phyloP scores from a whole-genome alignment of 2,797 vertebrate genomes.

The Gephyroberyx darwinii region DNA sequence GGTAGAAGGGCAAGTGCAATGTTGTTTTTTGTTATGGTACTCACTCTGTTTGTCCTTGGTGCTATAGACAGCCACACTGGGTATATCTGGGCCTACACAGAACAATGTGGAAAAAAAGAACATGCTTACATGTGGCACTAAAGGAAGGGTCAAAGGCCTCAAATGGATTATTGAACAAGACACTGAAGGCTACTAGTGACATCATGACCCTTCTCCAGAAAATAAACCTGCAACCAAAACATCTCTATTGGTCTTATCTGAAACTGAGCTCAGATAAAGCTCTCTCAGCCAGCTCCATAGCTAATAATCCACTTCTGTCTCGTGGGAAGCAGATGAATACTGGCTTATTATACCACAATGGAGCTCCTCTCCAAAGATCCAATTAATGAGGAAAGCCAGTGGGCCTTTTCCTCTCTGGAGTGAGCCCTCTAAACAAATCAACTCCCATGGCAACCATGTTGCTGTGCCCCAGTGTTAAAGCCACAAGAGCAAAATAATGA shows the following conservation, averaged over 20 bases:
- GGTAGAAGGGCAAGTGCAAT: no score
- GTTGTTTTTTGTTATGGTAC: conserved; percentile 30
- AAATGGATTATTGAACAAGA: conserved; percentile 11
- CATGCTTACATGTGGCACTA: neutral
- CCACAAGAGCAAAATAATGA: conserved; percentile 39
- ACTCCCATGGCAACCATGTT: conserved; percentile 58
- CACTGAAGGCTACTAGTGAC: conserved; percentile 8
- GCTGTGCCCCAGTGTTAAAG: conserved; percentile 36
- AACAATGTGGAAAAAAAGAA: conserved; percentile 2
- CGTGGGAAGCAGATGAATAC: conserved; percentile 37
- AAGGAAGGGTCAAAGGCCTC: conserved; percentile 17
- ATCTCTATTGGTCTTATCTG: conserved; percentile 25
- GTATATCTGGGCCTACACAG: conserved; percentile 78
- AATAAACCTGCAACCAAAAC: conserved; percentile 13
- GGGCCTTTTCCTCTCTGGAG: conserved; percentile 48
- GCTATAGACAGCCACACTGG: conserved; percentile 76
- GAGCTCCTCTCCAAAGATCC: conserved; percentile 66
- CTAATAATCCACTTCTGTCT: conserved; percentile 60
- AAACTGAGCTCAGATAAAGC: conserved; percentile 27
- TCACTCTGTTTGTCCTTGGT: conserved; percentile 79
- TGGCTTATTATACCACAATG: conserved; percentile 62
- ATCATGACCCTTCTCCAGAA: conserved; percentile 1
- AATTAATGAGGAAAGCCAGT: conserved; percentile 69
- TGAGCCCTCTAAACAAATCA: conserved; percentile 66
- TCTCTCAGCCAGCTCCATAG: conserved; percentile 30